These are phyloP conservation scores for Teleiodes luculella DNA, from an alignment of 2,888 invertebrate species.

Conservation along the genomic window DNA sequence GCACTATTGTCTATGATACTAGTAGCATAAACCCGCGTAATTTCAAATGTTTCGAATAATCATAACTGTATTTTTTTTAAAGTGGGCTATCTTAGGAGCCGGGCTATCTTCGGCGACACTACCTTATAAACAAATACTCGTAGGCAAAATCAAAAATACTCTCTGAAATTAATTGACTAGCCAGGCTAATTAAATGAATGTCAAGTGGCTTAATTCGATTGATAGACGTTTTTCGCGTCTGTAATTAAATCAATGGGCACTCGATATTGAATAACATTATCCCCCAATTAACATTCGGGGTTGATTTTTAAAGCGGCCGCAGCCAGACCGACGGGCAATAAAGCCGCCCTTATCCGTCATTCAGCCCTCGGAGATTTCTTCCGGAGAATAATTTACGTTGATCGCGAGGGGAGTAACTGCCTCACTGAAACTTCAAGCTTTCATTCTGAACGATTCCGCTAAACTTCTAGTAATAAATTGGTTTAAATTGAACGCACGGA, in stretches of 20 bases:
- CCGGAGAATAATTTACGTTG: slow-evolving; percentile 77
- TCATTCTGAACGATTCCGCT: slow-evolving; percentile 69
- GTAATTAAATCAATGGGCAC: slow-evolving; percentile 59
- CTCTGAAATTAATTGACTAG: background rate
- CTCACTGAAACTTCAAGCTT: slow-evolving; percentile 77
- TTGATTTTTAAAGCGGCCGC: slow-evolving; percentile 68
- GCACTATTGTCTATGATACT: too few relatives aligned
- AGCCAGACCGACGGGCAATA: slow-evolving; percentile 53
- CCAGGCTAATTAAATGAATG: background rate
- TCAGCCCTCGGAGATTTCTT: slow-evolving; percentile 76
- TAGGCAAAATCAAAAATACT: too few relatives aligned
- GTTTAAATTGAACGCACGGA: slow-evolving; percentile 58
- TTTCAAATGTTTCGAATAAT: too few relatives aligned
- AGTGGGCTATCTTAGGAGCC: too few relatives aligned
- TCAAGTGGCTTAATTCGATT: slow-evolving; percentile 2
- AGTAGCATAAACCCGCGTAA: too few relatives aligned
- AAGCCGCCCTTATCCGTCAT: slow-evolving; percentile 77
- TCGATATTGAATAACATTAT: slow-evolving; percentile 70
- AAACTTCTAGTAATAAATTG: slow-evolving; percentile 71
- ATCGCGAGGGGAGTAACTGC: slow-evolving; percentile 73
- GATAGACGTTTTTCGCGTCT: slow-evolving; percentile 30
- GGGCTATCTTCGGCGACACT: too few relatives aligned
- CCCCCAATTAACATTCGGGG: slow-evolving; percentile 71
- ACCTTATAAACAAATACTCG: too few relatives aligned
- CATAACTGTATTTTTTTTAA: too few relatives aligned